Evolutionary conservation across 2,888 invertebrate genomes (phyloP), one percentile per base, ranked within the genome.

Genomic region (Hyalella azteca): DNA sequence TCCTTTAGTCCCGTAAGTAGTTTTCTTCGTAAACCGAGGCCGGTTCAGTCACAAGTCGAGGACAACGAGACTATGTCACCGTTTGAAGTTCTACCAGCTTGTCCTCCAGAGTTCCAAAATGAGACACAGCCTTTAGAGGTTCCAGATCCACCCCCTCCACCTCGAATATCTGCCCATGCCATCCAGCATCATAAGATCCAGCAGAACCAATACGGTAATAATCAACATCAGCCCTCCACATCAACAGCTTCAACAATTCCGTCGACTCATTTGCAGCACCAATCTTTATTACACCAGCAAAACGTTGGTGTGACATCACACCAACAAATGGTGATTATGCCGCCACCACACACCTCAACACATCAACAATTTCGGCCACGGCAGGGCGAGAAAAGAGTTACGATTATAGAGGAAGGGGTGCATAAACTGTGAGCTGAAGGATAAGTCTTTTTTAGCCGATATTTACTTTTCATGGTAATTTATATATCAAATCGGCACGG

Each of bases 21-120:
- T 19, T 66, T 66, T n/a, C 36, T 66, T 3, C 36, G n/a, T 4
- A 32, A 66, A 19, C 66, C 19, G 15, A 32, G 36, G 19, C 13
- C 15, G 19, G 11, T 11, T 9, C 45, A 9, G 45, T 36, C 66
- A 5, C 66, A 29, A 3, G 4, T 66, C 19, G 66, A 66, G 26
- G 66, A 7, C 1, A 19, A 3, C 15, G 75, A 75, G 9, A 1
- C 40, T 29, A 75, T 75, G 45, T 26, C 75, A 7, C 75, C 75
- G 11, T 75, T 41, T 29, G 45, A 45, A 19, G 75, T 75, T 19
- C 29, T 75, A 26, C 40, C 40, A 11, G 45, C 41, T 5, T 75
- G 75, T 75, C 75, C 75, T 9, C 75, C 75, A n/a, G 39, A 75
- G 26, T 75, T 75, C n/a, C 75, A 75, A n/a, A 41, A 40, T 11